phyloP scores from a whole-genome alignment of 2,113 vertebrate genomes.

The Zapus hudsonius region DNA sequence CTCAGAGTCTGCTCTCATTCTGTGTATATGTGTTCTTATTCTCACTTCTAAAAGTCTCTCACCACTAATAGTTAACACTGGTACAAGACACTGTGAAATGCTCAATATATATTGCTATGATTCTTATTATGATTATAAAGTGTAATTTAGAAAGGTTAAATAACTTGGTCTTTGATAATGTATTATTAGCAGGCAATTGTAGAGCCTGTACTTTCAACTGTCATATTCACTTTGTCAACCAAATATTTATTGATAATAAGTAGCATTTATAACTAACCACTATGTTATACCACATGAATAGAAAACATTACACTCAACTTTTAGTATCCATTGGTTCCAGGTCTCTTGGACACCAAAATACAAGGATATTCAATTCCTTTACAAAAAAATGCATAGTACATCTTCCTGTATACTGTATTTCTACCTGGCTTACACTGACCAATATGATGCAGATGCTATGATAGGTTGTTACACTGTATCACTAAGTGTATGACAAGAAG shows the following conservation, averaged over 20 bases:
- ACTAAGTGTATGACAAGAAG: not conserved
- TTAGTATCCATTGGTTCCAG: not conserved
- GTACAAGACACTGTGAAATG: not conserved
- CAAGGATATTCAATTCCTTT: not conserved
- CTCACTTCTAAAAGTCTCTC: too few relatives aligned
- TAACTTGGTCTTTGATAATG: not conserved
- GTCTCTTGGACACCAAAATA: not conserved
- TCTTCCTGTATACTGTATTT: not conserved
- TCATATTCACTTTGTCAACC: not conserved
- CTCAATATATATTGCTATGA: not conserved
- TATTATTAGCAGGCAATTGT: not conserved
- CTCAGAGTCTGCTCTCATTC: too few relatives aligned
- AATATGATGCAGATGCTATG: not conserved
- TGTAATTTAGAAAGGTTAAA: slow-evolving; percentile 6
- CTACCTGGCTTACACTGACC: not conserved
- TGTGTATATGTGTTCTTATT: too few relatives aligned
- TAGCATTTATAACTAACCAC: not conserved
- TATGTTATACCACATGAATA: not conserved
- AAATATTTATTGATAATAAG: not conserved
- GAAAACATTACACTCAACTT: not conserved
- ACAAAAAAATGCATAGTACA: not conserved
- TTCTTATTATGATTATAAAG: not conserved
- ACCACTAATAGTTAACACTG: slow-evolving; percentile 19
- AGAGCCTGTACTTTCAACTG: not conserved
- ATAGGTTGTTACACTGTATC: not conserved